Percentiles rank a stretch among this genome's conserved stretches.
phyloP scores from a whole-genome alignment of 2,797 vertebrate genomes.

The Neopelma chrysocephalum region DNA sequence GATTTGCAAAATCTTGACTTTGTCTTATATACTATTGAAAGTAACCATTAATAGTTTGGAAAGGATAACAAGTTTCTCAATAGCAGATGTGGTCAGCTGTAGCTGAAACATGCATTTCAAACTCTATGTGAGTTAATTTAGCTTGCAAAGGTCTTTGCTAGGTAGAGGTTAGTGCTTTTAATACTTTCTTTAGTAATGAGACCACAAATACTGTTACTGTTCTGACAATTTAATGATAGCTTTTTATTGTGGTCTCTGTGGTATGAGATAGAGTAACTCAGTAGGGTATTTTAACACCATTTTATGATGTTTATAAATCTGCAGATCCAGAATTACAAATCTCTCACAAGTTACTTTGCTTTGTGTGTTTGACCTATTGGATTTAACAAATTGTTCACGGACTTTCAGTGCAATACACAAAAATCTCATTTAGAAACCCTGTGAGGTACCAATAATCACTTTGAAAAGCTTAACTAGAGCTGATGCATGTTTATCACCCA shows the following conservation, averaged over 20 bases:
- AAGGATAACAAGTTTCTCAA: not conserved
- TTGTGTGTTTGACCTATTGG: not conserved
- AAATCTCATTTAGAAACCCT: not conserved
- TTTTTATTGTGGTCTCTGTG: not conserved
- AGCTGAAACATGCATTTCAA: not conserved
- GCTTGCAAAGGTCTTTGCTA: not conserved
- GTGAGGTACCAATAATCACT: not conserved
- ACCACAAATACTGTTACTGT: not conserved
- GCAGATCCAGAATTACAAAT: not conserved
- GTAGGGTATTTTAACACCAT: not conserved
- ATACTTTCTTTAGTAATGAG: not conserved
- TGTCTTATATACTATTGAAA: not conserved
- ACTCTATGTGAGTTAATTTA: not conserved
- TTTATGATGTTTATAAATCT: slow-evolving; percentile 2
- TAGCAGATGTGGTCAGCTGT: not conserved
- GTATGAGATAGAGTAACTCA: not conserved
- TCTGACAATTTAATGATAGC: not conserved
- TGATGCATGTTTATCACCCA: not conserved
- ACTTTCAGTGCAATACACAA: not conserved
- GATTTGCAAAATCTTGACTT: not conserved
- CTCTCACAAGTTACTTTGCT: not conserved
- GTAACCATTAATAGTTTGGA: not conserved
- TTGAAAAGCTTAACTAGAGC: not conserved
- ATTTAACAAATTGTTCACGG: not conserved
- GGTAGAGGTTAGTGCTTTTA: not conserved